Evolutionary conservation across 2,888 invertebrate genomes (phyloP).

Genomic region (Ethmia dodecea): DNA sequence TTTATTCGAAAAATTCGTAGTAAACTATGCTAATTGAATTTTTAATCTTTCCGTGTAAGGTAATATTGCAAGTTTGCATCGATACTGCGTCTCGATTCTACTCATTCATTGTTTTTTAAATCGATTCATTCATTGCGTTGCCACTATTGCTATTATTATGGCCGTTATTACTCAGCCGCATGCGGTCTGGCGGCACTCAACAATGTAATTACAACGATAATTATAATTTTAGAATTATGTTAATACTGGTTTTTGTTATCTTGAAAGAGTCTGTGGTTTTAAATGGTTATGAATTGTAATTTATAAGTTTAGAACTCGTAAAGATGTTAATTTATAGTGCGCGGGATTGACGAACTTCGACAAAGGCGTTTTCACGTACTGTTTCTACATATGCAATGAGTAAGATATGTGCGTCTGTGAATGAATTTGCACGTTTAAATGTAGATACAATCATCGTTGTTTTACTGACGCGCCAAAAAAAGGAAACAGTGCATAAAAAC

Average conservation of each 20-base stretch:
- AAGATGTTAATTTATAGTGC: too few relatives aligned
- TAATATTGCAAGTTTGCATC: constrained; percentile 27
- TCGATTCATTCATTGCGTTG: constrained; percentile 41
- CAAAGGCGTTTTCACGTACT: too few relatives aligned
- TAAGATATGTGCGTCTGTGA: too few relatives aligned
- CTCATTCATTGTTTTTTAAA: constrained; percentile 31
- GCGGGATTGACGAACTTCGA: too few relatives aligned
- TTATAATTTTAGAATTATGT: constrained; percentile 36
- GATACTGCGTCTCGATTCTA: constrained; percentile 12
- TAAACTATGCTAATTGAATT: constrained; percentile 30
- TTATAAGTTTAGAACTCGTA: too few relatives aligned
- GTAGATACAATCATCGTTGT: too few relatives aligned
- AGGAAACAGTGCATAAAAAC: too few relatives aligned
- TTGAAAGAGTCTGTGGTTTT: constrained; percentile 3
- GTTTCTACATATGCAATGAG: too few relatives aligned
- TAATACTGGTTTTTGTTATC: constrained; percentile 26
- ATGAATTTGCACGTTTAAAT: too few relatives aligned
- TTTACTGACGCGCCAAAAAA: too few relatives aligned
- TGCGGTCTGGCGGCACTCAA: constrained; percentile 15
- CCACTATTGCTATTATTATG: constrained; percentile 13
- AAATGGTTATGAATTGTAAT: too few relatives aligned
- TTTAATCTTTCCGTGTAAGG: constrained; percentile 21
- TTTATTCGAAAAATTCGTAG: constrained; percentile 33
- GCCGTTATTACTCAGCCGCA: constrained; percentile 7
- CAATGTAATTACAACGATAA: constrained; percentile 27